Evolutionary conservation across 2,113 vertebrate genomes (phyloP), one percentile per base, ranked within the genome.

Genomic region (Mirounga angustirostris): DNA sequence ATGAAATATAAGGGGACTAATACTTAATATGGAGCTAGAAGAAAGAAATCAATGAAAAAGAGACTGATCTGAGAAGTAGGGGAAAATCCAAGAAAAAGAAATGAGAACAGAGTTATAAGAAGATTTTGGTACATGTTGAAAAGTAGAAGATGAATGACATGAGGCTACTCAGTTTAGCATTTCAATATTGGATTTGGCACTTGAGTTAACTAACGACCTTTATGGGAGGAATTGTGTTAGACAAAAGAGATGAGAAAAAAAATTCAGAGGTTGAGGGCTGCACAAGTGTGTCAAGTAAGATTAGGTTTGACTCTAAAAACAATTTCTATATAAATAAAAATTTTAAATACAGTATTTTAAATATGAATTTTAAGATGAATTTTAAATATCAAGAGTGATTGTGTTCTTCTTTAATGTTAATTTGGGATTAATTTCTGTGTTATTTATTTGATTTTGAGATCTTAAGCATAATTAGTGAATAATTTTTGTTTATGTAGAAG

Each of bases 351-450:
- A 30, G 28, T 58, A 58, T 58, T 58, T 58, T 58, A 58, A 58
- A 58, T 58, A 91, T 40, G 9, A 58, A 69, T 79, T 85, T 78
- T 71, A 91, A 79, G 61, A 91, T 40, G 9, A 58, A 69, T 71
- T 85, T 78, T 71, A 91, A 79, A 30, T 24, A 30, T 59, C 30
- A 13, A 6, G 26, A 46, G 19, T 65, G 56, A 88, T n/a, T 88
- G 22, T 21, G 43, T 74, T 81, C 19, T 69, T 30, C 11, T 79
- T 69, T 52, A 88, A 92, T 11, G 21, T 63, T n/a, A 92, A 46
- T 30, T 81, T 95, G 74, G 54, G 26, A 74, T 73, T 95, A 73
- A 81, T 74, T 95, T 73, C n/a, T 30, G 65, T 50, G 21, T 74
- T 28, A 21, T 84, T 33, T 61, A n/a, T 87, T 61, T 87, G 61